Evolutionary conservation across 2,113 vertebrate genomes (phyloP).

Genomic region (Clarias macrocephalus): DNA sequence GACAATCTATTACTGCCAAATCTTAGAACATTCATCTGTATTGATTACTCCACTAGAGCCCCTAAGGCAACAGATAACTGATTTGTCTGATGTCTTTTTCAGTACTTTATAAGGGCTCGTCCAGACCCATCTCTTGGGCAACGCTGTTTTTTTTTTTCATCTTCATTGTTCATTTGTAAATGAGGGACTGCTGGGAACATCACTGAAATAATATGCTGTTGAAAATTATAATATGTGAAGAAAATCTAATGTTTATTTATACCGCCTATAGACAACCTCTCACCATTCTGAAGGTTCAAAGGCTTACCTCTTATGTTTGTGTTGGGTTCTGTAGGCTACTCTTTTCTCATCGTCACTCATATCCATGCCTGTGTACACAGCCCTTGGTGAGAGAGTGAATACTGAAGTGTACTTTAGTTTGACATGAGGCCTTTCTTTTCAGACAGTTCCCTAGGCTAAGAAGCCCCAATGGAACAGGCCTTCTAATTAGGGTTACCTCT

Average conservation of each 20-base stretch:
- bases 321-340: background rate
- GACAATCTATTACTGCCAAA: background rate
- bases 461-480: constrained; percentile 6
- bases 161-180: background rate
- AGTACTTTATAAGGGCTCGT: background rate
- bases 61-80: background rate
- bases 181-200: background rate
- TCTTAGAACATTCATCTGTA: constrained; percentile 21
- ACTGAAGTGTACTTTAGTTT: constrained; percentile 35
- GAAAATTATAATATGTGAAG: background rate
- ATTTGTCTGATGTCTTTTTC: background rate
- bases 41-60: background rate
- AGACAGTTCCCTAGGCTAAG: constrained; percentile 17
- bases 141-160: background rate
- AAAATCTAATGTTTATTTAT: background rate
- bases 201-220: background rate
- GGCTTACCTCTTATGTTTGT: background rate
- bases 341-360: constrained; percentile 5
- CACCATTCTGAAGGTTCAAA: background rate
- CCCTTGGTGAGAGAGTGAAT: constrained; percentile 15
- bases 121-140: background rate
- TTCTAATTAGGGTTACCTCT: constrained; percentile 37
- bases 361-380: constrained; percentile 14
- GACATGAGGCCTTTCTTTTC: constrained; percentile 33
- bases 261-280: background rate